Percentiles rank a stretch among this genome's conserved stretches.
Conservation (phyloP, 2,888 invertebrate genomes). For the Acleris cristana region DNA sequence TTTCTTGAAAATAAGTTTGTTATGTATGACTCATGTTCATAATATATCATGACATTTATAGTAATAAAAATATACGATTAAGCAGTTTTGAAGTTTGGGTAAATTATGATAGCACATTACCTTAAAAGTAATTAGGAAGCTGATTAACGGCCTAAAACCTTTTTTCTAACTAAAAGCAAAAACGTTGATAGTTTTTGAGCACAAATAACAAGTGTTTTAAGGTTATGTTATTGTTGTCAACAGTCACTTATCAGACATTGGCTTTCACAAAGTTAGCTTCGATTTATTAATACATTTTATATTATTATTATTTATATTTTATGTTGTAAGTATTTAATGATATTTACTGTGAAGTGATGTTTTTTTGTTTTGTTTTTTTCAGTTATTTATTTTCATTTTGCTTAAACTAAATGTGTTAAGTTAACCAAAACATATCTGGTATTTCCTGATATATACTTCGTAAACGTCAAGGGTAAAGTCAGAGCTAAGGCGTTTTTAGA, state of each 20-base stretch:
- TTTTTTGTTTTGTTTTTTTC: not conserved
- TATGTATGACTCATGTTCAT: not conserved
- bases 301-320: not conserved
- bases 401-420: too few species aligned
- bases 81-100: too few species aligned
- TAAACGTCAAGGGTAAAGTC: slow-evolving; percentile 18
- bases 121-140: not conserved
- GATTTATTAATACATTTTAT: not conserved
- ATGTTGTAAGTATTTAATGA: too few species aligned
- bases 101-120: not conserved
- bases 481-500: slow-evolving; percentile 5
- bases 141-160: not conserved
- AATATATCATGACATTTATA: too few species aligned
- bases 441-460: not conserved
- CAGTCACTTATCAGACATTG: not conserved
- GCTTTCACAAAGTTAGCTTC: not conserved
- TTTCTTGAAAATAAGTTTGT: not conserved
- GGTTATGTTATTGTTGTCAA: slow-evolving; percentile 33
- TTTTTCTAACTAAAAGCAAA: not conserved
- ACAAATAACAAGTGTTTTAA: not conserved
- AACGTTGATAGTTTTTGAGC: not conserved
- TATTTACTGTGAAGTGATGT: too few species aligned
- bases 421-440: too few species aligned
- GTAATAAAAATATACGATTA: too few species aligned
- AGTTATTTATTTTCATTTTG: too few species aligned